Percentiles rank a stretch among this genome's conserved stretches.
Conservation (phyloP, 1,140 invertebrate species). For the Scaptomyza hsui region DNA sequence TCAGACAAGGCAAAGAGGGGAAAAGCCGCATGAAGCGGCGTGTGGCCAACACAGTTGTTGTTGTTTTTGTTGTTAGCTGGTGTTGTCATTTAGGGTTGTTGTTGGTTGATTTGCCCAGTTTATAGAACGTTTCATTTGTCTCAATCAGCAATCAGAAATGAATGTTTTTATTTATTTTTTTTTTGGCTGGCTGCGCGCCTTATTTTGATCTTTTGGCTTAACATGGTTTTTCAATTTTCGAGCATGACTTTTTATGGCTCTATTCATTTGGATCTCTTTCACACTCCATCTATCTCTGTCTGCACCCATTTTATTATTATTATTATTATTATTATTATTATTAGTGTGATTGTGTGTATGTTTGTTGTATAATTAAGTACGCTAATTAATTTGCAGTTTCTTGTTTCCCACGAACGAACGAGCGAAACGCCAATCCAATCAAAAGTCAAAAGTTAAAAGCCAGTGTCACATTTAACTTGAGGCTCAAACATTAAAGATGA, state of each 20-base stretch:
- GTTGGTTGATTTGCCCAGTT: conserved; percentile 54
- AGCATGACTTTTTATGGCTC: conserved; percentile 75
- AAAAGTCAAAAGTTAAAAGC: conserved; percentile 57
- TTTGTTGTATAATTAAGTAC: conserved; percentile 47
- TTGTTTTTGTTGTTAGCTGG: conserved; percentile 32
- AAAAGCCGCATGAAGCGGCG: conserved; percentile 25
- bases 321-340: background rate
- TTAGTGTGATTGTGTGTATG: background rate
- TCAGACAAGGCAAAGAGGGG: conserved; percentile 57
- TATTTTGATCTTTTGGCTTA: conserved; percentile 57
- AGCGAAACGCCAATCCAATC: conserved; percentile 68
- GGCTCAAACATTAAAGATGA: conserved; percentile 80
- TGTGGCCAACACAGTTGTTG: conserved; percentile 58
- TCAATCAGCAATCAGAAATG: conserved; percentile 71
- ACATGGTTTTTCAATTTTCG: conserved; percentile 78
- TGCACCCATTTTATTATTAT: background rate
- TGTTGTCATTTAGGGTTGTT: conserved; percentile 18
- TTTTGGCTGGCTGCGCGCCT: conserved; percentile 13
- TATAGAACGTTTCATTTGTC: conserved; percentile 77
- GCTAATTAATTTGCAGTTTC: conserved; percentile 49
- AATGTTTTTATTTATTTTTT: conserved; percentile 33
- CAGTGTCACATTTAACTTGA: conserved; percentile 78
- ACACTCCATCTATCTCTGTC: conserved; percentile 2
- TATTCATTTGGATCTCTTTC: conserved; percentile 53
- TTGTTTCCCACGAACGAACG: conserved; percentile 59